Base-by-base conservation (phyloP, 2,888 invertebrate genomes). In the Cheilosia vernalis region DNA sequence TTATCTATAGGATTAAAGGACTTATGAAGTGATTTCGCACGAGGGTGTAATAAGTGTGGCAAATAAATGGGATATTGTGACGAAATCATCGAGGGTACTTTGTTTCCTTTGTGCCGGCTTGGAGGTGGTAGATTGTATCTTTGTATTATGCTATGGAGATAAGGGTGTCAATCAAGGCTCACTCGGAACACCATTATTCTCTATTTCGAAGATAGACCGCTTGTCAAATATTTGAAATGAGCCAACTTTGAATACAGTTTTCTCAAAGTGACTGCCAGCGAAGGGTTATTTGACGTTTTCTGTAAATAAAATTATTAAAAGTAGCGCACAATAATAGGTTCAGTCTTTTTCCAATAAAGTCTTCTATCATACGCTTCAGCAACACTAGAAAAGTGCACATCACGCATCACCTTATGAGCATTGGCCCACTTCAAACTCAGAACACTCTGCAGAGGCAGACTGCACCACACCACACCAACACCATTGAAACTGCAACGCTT, bases 1-100 rank as follows among this genome's bases (percentile, higher is more conserved):
- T 83, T 73, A 78, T 83, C 51, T 74, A 33, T 44, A 10, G 69
- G 69, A 83, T 72, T 72, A 58, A 10, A 49, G 21, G 63, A 49
- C 63, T 80, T 80, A 61, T 67, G 61, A 42, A 49, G 40, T 49
- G 80, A 80, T 74, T 80, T 56, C 47, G 73, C 53, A 53, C 21
- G 55, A 53, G 60, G 72, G 72, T 19, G 44, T 73, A 40, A 58
- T 47, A 69, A 56, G 56, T 56, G 67, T 56, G 17, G 19, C 30
- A 69, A 67, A 40, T 53, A 53, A 67, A 55, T 64, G 49, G 21
- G 49, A 49, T 47, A 47, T 63, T 63, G 10, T 19, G 47, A 63
- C 4, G 27, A 27, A 53, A 19, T 49, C 7, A 49, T 27, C 9
- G 53, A 27, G 15, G 53, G 24, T 24, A 27, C 19, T 0, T 44